Percentiles rank a stretch among this genome's conserved stretches.
phyloP scores from a whole-genome alignment of 2,797 vertebrate species.

The Acipenser transmontanus region DNA sequence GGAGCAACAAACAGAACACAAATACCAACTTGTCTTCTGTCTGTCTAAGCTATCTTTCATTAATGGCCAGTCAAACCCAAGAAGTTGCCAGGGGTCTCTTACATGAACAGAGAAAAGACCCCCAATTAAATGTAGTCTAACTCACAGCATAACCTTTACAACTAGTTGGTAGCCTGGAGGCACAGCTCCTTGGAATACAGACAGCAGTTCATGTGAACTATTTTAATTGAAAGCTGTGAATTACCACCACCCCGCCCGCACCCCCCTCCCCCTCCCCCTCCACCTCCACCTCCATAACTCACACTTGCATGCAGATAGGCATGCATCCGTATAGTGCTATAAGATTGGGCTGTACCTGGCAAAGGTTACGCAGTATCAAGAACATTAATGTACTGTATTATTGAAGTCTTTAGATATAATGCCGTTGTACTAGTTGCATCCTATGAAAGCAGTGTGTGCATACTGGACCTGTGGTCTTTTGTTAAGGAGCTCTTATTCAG shows the following conservation, averaged over 20 bases:
- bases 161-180: slow-evolving; percentile 35
- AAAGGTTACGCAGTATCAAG: no score
- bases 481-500: no score
- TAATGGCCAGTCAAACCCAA: slow-evolving; percentile 47
- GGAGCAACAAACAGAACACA: slow-evolving; percentile 24
- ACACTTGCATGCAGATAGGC: no score
- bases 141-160: slow-evolving; percentile 37
- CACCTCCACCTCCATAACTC: no score
- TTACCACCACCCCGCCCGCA: not conserved
- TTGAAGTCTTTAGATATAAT: no score
- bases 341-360: no score
- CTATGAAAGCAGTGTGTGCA: no score
- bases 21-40: slow-evolving; percentile 22
- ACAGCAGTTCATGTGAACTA: slow-evolving; percentile 13
- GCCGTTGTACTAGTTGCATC: no score
- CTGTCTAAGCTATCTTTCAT: slow-evolving; percentile 41
- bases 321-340: no score
- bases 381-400: no score
- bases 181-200: slow-evolving; percentile 11
- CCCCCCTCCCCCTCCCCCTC: no score
- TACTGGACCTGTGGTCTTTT: no score
- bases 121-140: slow-evolving; percentile 37
- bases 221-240: not conserved
- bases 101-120: slow-evolving; percentile 3
- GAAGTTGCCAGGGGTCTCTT: slow-evolving; percentile 38